A percentile compares a stretch with the other conserved stretches of the same genome.
These are phyloP conservation scores for Drosophila recens DNA, from an alignment of 2,888 invertebrate genomes.

Conservation along the genomic window DNA sequence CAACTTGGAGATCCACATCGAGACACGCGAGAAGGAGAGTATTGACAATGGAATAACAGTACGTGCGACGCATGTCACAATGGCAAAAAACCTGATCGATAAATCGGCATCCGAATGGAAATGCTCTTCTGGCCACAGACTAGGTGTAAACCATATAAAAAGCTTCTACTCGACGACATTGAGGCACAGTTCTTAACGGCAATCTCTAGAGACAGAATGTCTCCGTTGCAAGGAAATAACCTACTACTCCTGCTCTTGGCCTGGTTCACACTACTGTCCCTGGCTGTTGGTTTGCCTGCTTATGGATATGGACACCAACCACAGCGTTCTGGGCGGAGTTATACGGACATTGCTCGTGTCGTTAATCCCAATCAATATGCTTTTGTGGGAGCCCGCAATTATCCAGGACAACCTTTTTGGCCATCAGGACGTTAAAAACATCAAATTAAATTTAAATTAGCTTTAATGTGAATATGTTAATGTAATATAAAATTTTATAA, in stretches of 20 bases:
- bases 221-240: slow-evolving; percentile 26
- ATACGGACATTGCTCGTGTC: slow-evolving; percentile 90
- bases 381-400: slow-evolving; percentile 84
- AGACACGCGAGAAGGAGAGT: slow-evolving; percentile 22
- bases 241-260: slow-evolving; percentile 34
- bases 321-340: slow-evolving; percentile 86
- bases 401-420: slow-evolving; percentile 88
- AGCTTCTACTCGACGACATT: slow-evolving; percentile 26
- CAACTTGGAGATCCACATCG: slow-evolving; percentile 18
- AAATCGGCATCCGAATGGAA: slow-evolving; percentile 44
- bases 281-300: slow-evolving; percentile 28
- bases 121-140: slow-evolving; percentile 32
- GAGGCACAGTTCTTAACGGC: slow-evolving; percentile 53
- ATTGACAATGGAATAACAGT: slow-evolving; percentile 32
- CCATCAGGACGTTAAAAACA: slow-evolving; percentile 55
- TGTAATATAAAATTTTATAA: no score
- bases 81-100: slow-evolving; percentile 67
- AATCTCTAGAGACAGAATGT: slow-evolving; percentile 51
- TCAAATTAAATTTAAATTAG: neutral
- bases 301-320: slow-evolving; percentile 18
- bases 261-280: slow-evolving; percentile 33
- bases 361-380: slow-evolving; percentile 88
- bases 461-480: neutral
- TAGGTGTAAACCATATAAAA: slow-evolving; percentile 60
- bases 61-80: slow-evolving; percentile 60